These are phyloP conservation scores for Cassiopea xamachana DNA, from an alignment of 30 jellyfish, hydroid and myxozoan genomes.

Conservation along the genomic window DNA sequence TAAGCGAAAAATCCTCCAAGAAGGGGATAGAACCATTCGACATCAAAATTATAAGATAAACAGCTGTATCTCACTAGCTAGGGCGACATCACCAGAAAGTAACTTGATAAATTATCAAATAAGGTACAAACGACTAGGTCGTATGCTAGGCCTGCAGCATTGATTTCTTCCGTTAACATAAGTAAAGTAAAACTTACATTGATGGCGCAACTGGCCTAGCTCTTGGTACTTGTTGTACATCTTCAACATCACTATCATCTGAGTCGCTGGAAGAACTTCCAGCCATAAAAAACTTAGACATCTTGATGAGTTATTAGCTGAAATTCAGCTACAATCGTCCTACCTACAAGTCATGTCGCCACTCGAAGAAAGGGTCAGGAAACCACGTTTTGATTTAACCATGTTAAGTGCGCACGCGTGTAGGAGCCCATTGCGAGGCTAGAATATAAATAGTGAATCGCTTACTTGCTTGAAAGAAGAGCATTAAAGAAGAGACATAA, in stretches of 20 bases:
- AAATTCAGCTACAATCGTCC: conserved; percentile 14
- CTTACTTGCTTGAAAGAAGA: too few relatives aligned
- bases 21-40: too few relatives aligned
- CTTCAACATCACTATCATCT: conserved; percentile 91
- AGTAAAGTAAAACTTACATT: conserved; percentile 35
- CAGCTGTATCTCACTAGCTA: too few relatives aligned
- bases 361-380: conserved; percentile 7
- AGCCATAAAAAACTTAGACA: conserved; percentile 92
- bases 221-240: conserved; percentile 71
- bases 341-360: conserved; percentile 53
- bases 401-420: conserved; percentile 46
- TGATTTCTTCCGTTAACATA: too few relatives aligned
- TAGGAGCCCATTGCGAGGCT: conserved; percentile 7
- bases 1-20: too few relatives aligned
- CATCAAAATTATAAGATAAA: too few relatives aligned
- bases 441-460: background rate
- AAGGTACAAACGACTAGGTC: too few relatives aligned
- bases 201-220: conserved; percentile 78
- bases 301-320: conserved; percentile 36
- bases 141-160: too few relatives aligned
- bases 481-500: too few relatives aligned
- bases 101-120: too few relatives aligned
- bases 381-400: conserved; percentile 37
- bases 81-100: too few relatives aligned
- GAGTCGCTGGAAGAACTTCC: conserved; percentile 98